These are phyloP conservation scores for Pangasianodon hypophthalmus DNA, from an alignment of 2,113 vertebrate genomes.

Conservation along the genomic window DNA sequence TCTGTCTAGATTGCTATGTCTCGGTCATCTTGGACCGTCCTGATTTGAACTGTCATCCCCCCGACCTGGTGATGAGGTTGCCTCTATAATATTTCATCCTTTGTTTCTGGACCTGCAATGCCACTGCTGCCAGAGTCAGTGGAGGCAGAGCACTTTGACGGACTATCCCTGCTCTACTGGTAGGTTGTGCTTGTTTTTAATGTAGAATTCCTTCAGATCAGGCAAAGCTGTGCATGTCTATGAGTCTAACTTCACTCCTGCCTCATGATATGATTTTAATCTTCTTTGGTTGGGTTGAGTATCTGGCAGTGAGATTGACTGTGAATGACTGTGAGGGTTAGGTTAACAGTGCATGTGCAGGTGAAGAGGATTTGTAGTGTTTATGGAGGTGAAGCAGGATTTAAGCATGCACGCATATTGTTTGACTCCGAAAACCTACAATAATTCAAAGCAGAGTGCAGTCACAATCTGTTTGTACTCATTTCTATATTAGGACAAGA, in stretches of 20 bases:
- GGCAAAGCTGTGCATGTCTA: constrained; percentile 18
- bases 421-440: background rate
- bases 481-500: background rate
- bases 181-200: constrained; percentile 60
- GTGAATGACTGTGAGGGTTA: background rate
- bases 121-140: constrained; percentile 73
- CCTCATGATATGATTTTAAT: constrained; percentile 14
- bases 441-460: background rate
- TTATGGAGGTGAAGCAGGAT: constrained; percentile 7
- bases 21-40: constrained; percentile 65
- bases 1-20: constrained; percentile 65
- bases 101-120: constrained; percentile 67
- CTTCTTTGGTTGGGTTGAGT: background rate
- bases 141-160: constrained; percentile 78
- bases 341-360: constrained; percentile 4
- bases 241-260: background rate
- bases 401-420: background rate
- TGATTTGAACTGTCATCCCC: constrained; percentile 56
- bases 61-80: constrained; percentile 47
- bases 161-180: constrained; percentile 84
- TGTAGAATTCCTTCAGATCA: constrained; percentile 23
- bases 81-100: constrained; percentile 50
- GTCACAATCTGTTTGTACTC: background rate
- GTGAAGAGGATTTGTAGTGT: constrained; percentile 32
- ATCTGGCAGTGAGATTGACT: background rate